These are phyloP conservation scores for Trinorchestia longiramus DNA, from an alignment of 1,140 invertebrate genomes.

Conservation along the genomic window DNA sequence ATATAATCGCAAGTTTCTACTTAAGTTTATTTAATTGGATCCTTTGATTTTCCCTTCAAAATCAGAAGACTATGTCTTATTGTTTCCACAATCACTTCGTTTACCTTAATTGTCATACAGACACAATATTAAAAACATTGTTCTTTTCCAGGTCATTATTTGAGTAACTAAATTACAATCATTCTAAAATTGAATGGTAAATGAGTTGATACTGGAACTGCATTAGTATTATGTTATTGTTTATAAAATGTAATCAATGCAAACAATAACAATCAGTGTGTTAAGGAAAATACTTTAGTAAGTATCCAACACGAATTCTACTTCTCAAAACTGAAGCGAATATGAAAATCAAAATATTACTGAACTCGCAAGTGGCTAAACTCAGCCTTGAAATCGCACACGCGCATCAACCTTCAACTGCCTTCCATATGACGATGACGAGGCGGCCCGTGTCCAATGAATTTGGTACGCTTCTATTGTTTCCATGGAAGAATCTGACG, in stretches of 20 bases:
- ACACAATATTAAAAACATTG: too few relatives aligned
- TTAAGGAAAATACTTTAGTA: too few relatives aligned
- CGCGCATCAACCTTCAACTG: neutral
- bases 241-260: too few relatives aligned
- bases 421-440: neutral
- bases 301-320: too few relatives aligned
- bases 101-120: neutral
- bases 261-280: too few relatives aligned
- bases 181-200: too few relatives aligned
- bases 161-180: too few relatives aligned
- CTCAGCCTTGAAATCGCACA: neutral
- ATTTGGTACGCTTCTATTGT: constrained; percentile 36
- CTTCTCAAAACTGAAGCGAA: neutral
- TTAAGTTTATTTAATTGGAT: neutral
- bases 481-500: constrained; percentile 40
- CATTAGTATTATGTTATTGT: too few relatives aligned
- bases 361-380: neutral
- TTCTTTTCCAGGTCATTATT: too few relatives aligned
- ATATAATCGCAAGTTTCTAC: neutral
- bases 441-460: neutral
- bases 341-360: neutral
- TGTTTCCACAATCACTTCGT: neutral
- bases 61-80: too few relatives aligned
- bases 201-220: too few relatives aligned
- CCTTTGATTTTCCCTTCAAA: too few relatives aligned